Conservation (phyloP, 2,888 invertebrate species). For the Hyposoter didymator region DNA sequence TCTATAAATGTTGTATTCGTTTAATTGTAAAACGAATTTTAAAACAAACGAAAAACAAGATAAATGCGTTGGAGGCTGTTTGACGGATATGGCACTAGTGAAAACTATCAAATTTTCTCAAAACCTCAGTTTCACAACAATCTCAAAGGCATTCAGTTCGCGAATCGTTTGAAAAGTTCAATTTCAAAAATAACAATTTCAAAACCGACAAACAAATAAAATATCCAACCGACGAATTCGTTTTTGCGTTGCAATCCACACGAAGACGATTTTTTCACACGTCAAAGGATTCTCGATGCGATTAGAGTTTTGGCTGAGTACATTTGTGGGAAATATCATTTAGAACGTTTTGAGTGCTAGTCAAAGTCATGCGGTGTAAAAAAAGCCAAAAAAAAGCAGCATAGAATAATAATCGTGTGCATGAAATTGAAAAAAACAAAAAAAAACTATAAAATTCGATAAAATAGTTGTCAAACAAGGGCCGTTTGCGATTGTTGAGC, state of each 20-base stretch:
- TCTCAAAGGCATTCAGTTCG: background rate
- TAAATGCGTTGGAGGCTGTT: background rate
- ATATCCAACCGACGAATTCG: background rate
- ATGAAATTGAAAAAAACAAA: background rate
- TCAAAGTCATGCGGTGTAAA: background rate
- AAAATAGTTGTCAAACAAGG: background rate
- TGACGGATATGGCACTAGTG: background rate
- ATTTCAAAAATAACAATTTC: background rate
- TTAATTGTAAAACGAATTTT: constrained; percentile 11
- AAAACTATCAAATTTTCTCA: background rate
- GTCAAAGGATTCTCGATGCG: background rate
- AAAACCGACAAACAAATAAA: background rate
- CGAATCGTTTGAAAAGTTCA: background rate
- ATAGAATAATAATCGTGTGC: background rate
- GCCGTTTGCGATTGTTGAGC: constrained; percentile 5
- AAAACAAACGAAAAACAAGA: background rate
- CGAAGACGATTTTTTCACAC: background rate
- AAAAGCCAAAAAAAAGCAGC: background rate
- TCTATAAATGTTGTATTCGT: constrained; percentile 61
- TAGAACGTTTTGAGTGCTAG: background rate
- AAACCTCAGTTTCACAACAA: background rate
- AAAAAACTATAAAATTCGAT: background rate
- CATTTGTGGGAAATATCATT: background rate
- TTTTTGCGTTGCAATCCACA: background rate
- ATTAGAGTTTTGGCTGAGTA: background rate